A percentile compares a stretch with the other conserved stretches of the same genome.
Evolutionary conservation across 2,113 vertebrate genomes (phyloP).

Genomic region (Steatornis caripensis): DNA sequence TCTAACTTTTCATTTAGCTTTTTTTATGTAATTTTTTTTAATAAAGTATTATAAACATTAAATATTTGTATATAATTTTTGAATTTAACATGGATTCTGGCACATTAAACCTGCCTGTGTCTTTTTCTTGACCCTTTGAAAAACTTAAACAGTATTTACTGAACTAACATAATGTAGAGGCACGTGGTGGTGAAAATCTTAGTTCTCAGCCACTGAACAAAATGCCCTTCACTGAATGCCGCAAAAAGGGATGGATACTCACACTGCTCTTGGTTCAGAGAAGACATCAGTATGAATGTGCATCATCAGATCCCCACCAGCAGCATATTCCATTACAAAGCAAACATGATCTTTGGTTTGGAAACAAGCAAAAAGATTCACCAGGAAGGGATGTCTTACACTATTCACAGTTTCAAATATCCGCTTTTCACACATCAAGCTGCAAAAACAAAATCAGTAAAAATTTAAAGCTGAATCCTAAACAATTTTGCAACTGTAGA

Average conservation of each 20-base stretch:
- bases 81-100: neutral
- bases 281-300: conserved; percentile 99
- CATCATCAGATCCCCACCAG: conserved; percentile 98
- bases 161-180: neutral
- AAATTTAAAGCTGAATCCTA: neutral
- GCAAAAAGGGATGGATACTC: conserved; percentile 68
- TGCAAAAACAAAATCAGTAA: conserved; percentile 64
- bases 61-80: neutral
- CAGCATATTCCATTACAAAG: conserved; percentile 99
- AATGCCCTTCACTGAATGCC: neutral
- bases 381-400: conserved; percentile 96
- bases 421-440: conserved; percentile 98
- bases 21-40: neutral
- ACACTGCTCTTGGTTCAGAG: conserved; percentile 95
- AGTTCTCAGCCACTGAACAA: neutral
- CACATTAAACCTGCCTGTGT: neutral
- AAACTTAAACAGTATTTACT: neutral
- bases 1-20: neutral
- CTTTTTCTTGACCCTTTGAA: neutral
- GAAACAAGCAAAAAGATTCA: conserved; percentile 99
- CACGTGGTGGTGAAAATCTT: neutral
- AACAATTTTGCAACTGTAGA: neutral
- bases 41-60: neutral
- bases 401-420: conserved; percentile 99
- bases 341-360: conserved; percentile 98